Percentiles rank a stretch among this genome's conserved stretches.
These are phyloP conservation scores for Nebria brevicollis DNA, from an alignment of 2,888 invertebrate species.

Conservation along the genomic window DNA sequence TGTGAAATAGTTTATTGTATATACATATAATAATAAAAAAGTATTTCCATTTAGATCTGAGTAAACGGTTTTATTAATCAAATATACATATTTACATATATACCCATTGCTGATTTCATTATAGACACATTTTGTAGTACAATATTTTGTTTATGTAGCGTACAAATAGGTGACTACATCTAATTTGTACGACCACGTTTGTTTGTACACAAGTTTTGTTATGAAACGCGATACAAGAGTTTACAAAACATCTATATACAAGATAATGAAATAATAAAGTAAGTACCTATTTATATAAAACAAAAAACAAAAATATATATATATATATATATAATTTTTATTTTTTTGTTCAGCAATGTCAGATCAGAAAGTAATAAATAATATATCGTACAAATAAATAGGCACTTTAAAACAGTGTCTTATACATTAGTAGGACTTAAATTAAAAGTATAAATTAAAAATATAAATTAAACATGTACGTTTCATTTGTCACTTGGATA, in stretches of 20 bases:
- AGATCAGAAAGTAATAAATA: slow-evolving; percentile 30
- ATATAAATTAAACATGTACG: slow-evolving; percentile 44
- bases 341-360: neutral
- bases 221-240: neutral
- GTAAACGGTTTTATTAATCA: slow-evolving; percentile 17
- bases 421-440: slow-evolving; percentile 27
- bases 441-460: slow-evolving; percentile 36
- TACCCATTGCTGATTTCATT: slow-evolving; percentile 15
- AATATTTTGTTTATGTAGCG: neutral
- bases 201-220: neutral
- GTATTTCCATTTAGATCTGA: slow-evolving; percentile 21
- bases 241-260: neutral
- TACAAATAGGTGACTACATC: neutral
- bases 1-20: slow-evolving; percentile 15
- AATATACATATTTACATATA: slow-evolving; percentile 28
- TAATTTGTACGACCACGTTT: neutral
- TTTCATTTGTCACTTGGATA: slow-evolving; percentile 12
- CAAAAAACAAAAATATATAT: slow-evolving; percentile 2
- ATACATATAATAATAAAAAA: slow-evolving; percentile 9
- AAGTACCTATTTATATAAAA: slow-evolving; percentile 10
- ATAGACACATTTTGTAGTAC: neutral
- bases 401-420: slow-evolving; percentile 45
- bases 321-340: neutral
- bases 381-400: slow-evolving; percentile 43
- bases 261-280: neutral